Base-by-base conservation (phyloP, 2,797 vertebrate genomes). In the Allobates femoralis region DNA sequence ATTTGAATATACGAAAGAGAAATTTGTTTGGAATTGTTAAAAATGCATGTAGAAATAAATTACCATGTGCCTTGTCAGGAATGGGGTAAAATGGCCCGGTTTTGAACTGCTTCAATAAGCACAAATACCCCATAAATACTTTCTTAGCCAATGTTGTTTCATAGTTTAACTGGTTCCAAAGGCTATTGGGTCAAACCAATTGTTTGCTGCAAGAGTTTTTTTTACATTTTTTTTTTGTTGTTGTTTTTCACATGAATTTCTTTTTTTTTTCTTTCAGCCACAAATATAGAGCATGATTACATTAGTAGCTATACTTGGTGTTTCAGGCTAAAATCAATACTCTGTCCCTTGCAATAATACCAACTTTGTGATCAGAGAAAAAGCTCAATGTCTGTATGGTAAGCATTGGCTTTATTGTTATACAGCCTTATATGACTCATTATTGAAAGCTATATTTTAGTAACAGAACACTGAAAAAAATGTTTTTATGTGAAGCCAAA, bases 361-460 rank as follows among this genome's bases (percentile, higher is more conserved):
- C 19, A 74, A 75, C 19, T 83, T 37, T 37, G 81, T 18, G n/a
- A 58, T 86, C 88, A 86, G 85, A 86, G n/a, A 37, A 58, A 90
- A 89, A 88, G 89, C 19, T 55, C 3, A 1, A 50, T 88, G 56
- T 87, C 73, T 56, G 91, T 91, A 90, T 90, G 83, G 67, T 69
- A 87, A 18, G 88, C 73, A 10, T 90, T 89, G 86, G 88, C 85
- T 90, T 91, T 90, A 90, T 85, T 88, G 56, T 87, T 90, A 80
- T 86, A 87, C 77, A 91, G 81, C 87, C 88, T 90, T 69, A 74
- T 91, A 74, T 46, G 81, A 90, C 90, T 91, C 75, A 88, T 90
- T 92, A 89, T 53, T 60, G 75, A 90, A 92, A 89, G 58, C 75
- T 82, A 3, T 19, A 53, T 1, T 84, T 30, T 12, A 82, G 32